Evolutionary conservation across 2,888 invertebrate species (phyloP).

Genomic region (Glomeris marginata): DNA sequence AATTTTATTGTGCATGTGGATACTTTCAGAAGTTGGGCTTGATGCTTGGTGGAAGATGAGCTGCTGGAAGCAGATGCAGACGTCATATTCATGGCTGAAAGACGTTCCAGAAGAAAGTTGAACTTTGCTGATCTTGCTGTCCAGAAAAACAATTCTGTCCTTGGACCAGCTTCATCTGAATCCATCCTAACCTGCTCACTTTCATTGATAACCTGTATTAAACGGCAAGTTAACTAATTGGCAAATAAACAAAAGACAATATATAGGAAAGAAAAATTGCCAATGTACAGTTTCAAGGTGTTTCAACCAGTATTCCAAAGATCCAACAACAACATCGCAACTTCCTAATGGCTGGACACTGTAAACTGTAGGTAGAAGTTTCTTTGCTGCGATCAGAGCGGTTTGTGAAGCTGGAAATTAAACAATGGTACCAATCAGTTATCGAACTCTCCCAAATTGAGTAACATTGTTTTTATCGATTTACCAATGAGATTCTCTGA

Average conservation of each 20-base stretch:
- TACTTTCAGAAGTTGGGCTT: conserved; percentile 14
- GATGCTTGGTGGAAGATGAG: conserved; percentile 43
- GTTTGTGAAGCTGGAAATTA: no score
- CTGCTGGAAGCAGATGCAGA: conserved; percentile 7
- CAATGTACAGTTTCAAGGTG: no score
- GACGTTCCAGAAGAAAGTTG: conserved; percentile 61
- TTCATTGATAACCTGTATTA: conserved; percentile 55
- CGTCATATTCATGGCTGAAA: conserved; percentile 11
- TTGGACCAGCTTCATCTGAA: conserved; percentile 75
- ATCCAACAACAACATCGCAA: no score
- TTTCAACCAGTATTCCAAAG: no score
- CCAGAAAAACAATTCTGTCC: conserved; percentile 93
- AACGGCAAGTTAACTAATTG: not conserved
- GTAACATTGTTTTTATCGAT: no score
- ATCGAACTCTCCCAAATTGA: no score
- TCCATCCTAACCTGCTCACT: conserved; percentile 83
- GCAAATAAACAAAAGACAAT: not conserved
- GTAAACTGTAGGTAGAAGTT: no score
- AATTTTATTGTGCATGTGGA: conserved; percentile 2
- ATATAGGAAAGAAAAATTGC: no score
- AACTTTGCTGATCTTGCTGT: conserved; percentile 87
- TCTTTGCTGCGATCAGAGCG: no score
- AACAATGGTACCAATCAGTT: no score
- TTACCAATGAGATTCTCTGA: no score
- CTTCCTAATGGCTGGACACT: no score